A percentile compares a stretch with the other conserved stretches of the same genome.
Conservation (phyloP, 2,888 invertebrate species). For the Pristionchus entomophagus region DNA sequence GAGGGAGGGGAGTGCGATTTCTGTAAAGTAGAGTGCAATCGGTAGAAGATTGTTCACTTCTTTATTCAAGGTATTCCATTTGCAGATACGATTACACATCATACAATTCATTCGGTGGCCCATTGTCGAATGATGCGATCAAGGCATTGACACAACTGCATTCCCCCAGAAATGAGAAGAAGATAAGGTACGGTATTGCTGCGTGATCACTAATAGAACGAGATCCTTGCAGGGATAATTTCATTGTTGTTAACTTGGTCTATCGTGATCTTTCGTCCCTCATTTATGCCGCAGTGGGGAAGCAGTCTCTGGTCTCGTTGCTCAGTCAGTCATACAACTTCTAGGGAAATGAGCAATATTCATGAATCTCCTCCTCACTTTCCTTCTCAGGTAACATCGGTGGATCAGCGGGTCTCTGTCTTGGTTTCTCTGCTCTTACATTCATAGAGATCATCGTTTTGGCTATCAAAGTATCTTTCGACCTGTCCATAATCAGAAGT, state of each 20-base stretch:
- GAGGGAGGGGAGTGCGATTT: background rate
- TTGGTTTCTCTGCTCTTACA: background rate
- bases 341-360: too few relatives aligned
- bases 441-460: background rate
- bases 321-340: background rate
- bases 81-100: background rate
- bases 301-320: background rate
- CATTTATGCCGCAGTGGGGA: background rate
- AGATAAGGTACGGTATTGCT: background rate
- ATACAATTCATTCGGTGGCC: background rate
- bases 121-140: background rate
- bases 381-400: background rate
- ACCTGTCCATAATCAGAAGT: too few relatives aligned
- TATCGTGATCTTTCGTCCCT: background rate
- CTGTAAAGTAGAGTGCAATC: background rate
- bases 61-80: background rate
- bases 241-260: background rate
- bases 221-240: background rate
- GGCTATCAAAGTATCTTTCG: background rate
- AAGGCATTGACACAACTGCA: background rate
- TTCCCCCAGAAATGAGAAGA: background rate
- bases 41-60: background rate
- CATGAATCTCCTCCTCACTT: too few relatives aligned
- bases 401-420: conserved; percentile 4
- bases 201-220: too few relatives aligned